These are phyloP conservation scores for Temnothorax rugatulus DNA, from an alignment of 2,888 invertebrate species.

Conservation along the genomic window DNA sequence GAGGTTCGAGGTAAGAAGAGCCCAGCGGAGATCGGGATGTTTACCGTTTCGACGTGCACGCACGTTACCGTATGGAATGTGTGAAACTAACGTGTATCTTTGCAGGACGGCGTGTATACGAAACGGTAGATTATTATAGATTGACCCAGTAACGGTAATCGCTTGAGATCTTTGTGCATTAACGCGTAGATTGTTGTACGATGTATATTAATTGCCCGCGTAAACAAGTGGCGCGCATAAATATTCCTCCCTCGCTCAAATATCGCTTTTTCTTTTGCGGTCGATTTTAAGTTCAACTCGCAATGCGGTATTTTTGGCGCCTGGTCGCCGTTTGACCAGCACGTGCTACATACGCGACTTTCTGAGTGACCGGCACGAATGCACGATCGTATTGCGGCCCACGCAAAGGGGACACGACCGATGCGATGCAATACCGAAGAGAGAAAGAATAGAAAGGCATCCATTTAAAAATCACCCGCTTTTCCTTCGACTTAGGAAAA, in stretches of 20 bases:
- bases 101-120: not conserved
- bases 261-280: not conserved
- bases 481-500: not conserved
- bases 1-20: not conserved
- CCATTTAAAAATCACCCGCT: not conserved
- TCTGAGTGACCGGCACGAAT: not conserved
- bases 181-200: not conserved
- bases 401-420: not conserved
- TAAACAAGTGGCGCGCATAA: not conserved
- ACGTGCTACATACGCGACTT: slow-evolving; percentile 11
- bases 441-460: not conserved
- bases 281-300: not conserved
- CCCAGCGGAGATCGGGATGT: not conserved
- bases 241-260: not conserved
- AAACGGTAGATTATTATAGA: not conserved
- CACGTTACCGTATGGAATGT: not conserved
- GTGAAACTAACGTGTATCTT: no score
- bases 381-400: not conserved
- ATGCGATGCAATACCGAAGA: not conserved
- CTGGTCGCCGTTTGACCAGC: not conserved
- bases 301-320: slow-evolving; percentile 13
- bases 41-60: not conserved
- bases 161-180: not conserved
- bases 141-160: not conserved
- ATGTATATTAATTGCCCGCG: not conserved